Conservation (phyloP, 2,113 vertebrate species). For the Isurus oxyrinchus region DNA sequence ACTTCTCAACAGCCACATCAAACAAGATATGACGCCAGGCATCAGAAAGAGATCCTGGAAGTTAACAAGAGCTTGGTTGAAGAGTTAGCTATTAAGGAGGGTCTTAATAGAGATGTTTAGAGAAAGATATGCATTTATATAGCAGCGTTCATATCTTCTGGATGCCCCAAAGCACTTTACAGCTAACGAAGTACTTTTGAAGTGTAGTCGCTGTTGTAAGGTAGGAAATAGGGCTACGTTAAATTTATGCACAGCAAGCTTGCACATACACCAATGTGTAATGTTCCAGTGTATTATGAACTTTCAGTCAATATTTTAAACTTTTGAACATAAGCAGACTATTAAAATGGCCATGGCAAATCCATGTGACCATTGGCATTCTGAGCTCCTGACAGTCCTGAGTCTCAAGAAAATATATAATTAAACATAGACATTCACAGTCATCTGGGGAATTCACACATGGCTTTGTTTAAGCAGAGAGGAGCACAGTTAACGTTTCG, state of each 20-base stretch:
- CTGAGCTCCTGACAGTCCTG: too few species aligned
- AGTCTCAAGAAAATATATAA: too few species aligned
- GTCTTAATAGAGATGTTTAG: neutral
- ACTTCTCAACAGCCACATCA: neutral
- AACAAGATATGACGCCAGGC: neutral
- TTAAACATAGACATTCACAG: too few species aligned
- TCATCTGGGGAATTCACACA: too few species aligned
- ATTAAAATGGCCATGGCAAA: too few species aligned
- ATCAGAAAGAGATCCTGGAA: neutral
- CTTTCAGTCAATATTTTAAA: too few species aligned
- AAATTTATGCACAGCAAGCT: neutral
- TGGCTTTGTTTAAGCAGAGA: too few species aligned
- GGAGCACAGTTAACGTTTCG: too few species aligned
- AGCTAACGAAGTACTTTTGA: neutral
- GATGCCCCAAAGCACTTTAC: neutral
- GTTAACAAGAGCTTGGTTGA: neutral
- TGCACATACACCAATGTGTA: neutral
- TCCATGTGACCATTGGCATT: too few species aligned
- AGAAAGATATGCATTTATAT: neutral
- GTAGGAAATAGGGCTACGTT: neutral
- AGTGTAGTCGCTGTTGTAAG: neutral
- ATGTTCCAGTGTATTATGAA: too few species aligned
- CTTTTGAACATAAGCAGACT: too few species aligned
- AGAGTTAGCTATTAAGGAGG: neutral
- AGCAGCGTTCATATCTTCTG: neutral